phyloP scores from a whole-genome alignment of 2,113 vertebrate species.

The Lepisosteus osseus region DNA sequence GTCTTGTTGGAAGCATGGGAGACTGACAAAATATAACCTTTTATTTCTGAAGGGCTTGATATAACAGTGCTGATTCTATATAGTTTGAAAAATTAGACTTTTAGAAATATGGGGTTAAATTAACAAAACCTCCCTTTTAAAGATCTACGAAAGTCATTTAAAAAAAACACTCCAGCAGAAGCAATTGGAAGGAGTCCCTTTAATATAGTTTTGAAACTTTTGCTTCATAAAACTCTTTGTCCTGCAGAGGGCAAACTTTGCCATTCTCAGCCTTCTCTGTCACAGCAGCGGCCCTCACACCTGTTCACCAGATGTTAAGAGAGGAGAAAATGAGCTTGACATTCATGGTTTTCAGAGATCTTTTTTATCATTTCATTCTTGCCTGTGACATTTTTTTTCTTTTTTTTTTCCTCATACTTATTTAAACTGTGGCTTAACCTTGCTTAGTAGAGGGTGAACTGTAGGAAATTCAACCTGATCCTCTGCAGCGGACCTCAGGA shows the following conservation, averaged over 20 bases:
- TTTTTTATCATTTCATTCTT: slow-evolving; percentile 23
- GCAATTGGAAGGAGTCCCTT: no score
- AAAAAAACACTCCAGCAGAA: no score
- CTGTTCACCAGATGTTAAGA: slow-evolving; percentile 67
- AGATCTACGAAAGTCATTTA: no score
- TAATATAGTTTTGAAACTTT: no score
- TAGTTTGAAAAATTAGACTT: no score
- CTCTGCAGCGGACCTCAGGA: background rate
- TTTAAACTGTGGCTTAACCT: slow-evolving; percentile 30
- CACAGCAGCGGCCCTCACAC: slow-evolving; percentile 53
- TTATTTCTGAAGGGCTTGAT: no score
- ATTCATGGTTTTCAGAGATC: slow-evolving; percentile 42
- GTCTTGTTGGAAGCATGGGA: no score
- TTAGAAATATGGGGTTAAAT: no score
- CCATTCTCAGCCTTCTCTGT: slow-evolving; percentile 21
- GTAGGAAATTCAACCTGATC: slow-evolving; percentile 41
- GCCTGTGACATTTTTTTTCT: slow-evolving; percentile 25
- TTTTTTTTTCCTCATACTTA: slow-evolving; percentile 20
- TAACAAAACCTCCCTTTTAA: no score
- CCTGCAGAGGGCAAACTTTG: slow-evolving; percentile 56
- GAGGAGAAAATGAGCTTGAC: slow-evolving; percentile 45
- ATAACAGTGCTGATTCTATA: no score
- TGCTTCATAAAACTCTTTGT: background rate
- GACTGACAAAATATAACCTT: no score
- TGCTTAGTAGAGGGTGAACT: slow-evolving; percentile 29